Conservation (phyloP, 2,797 vertebrate genomes). For the Enteromius fasciolatus region DNA sequence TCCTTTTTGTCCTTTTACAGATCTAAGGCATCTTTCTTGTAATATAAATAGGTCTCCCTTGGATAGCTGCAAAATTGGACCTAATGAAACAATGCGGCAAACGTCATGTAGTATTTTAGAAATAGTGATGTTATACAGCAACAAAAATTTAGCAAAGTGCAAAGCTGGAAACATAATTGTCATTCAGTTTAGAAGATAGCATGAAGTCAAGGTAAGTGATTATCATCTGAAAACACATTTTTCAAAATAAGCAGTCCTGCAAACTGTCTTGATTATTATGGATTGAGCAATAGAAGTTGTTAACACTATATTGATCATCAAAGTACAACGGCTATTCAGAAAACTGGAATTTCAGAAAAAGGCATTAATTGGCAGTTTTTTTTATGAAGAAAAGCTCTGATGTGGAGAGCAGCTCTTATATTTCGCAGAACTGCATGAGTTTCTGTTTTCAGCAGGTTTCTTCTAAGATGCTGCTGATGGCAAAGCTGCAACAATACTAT, state of each 20-base stretch:
- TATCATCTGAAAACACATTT: background rate
- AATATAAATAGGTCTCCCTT: background rate
- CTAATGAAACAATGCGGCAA: constrained; percentile 8
- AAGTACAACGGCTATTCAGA: background rate
- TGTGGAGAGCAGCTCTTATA: background rate
- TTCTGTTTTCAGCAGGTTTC: background rate
- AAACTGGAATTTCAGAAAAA: background rate
- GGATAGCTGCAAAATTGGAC: constrained; percentile 25
- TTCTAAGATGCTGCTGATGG: background rate
- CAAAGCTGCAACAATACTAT: background rate
- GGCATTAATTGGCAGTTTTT: background rate
- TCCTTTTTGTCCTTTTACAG: background rate
- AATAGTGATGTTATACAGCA: background rate
- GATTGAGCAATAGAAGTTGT: background rate
- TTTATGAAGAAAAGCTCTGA: background rate
- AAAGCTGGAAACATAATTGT: background rate
- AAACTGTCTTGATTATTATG: background rate
- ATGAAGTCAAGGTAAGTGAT: background rate
- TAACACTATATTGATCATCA: background rate
- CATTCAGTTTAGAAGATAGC: background rate
- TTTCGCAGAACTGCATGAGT: background rate
- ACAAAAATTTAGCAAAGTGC: background rate
- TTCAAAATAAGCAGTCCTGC: background rate
- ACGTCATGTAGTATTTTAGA: constrained; percentile 1
- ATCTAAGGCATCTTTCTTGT: background rate